Base-by-base conservation (phyloP, 2,113 vertebrate species). In the Ctenomys sociabilis region DNA sequence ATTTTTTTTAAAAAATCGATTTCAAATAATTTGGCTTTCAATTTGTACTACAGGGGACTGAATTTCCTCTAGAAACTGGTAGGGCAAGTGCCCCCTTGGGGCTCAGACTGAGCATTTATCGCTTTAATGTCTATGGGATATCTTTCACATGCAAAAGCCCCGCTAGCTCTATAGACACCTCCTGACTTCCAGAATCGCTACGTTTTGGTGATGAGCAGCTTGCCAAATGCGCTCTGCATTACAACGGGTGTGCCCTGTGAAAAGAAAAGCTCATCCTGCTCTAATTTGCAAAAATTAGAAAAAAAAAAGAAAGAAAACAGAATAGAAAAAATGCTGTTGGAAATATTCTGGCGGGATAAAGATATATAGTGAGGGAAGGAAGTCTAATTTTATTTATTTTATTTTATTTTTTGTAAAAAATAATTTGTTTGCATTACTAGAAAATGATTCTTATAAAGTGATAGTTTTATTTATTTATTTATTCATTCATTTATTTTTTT, bases 381-480 rank as follows among this genome's bases (percentile, higher is more conserved):
- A 98, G 95, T 68, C 98, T 98, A 98, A 94, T 98, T 98, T 91
- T 97, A 96, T 97, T 97, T 97, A 95, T 97, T 97, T 97, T 97
- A 88, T 97, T 96, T 93, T 96, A 59, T 98, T 98, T 98, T 98
- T 98, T 97, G 97, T 97, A 99, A 99, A 99, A 97, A 98, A 98
- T 97, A 93, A 78, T 98, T 98, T 98, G 97, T 96, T 98, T 97
- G 97, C 95, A 96, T 98, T 98, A 97, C 98, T 98, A 98, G 96
- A 98, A 99, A 99, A 98, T 96, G 98, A 98, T 97, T 98, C 97
- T 98, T 98, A 98, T 98, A 98, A 98, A 98, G 97, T 98, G 98
- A 98, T 94, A 93, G 93, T 88, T 96, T 95, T 30, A 88, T 97
- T 97, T 86, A 88, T 94, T 54, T 90, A 40, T 94, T 91, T 32